These are phyloP conservation scores for Addax nasomaculatus DNA, from an alignment of 2,113 vertebrate genomes.

Conservation along the genomic window DNA sequence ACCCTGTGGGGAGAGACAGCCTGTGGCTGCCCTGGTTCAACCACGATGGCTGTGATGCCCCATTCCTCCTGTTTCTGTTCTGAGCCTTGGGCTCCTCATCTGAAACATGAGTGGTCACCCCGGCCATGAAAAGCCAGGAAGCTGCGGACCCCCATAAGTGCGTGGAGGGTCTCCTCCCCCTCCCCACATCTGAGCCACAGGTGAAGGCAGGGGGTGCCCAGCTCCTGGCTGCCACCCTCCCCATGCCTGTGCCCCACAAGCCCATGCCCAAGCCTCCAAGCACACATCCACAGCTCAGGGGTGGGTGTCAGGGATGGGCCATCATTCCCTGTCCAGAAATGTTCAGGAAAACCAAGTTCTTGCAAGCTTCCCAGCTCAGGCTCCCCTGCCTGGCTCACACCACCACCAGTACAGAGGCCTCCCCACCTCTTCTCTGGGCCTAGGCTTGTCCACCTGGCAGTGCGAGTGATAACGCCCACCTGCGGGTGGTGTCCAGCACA, in stretches of 20 bases:
- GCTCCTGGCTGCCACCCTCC: neutral
- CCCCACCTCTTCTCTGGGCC: neutral
- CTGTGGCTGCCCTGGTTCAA: neutral
- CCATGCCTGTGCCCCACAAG: neutral
- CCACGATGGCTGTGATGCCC: neutral
- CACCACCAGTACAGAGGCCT: neutral
- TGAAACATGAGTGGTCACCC: neutral
- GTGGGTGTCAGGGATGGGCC: neutral
- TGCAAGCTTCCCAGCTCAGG: neutral
- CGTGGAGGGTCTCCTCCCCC: neutral
- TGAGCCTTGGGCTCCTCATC: neutral
- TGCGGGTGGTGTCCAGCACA: accelerated
- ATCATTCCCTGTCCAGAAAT: accelerated
- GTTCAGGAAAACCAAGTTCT: neutral
- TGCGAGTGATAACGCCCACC: neutral
- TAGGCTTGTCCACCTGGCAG: neutral
- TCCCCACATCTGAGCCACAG: neutral
- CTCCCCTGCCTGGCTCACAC: neutral
- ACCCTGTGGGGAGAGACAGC: neutral
- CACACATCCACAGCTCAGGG: neutral
- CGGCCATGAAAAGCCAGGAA: neutral
- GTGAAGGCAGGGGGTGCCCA: neutral
- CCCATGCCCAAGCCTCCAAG: neutral
- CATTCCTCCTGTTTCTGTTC: neutral
- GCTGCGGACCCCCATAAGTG: accelerated